Evolutionary conservation across 1,140 invertebrate genomes (phyloP).

Genomic region (Glossosoma conforme): DNA sequence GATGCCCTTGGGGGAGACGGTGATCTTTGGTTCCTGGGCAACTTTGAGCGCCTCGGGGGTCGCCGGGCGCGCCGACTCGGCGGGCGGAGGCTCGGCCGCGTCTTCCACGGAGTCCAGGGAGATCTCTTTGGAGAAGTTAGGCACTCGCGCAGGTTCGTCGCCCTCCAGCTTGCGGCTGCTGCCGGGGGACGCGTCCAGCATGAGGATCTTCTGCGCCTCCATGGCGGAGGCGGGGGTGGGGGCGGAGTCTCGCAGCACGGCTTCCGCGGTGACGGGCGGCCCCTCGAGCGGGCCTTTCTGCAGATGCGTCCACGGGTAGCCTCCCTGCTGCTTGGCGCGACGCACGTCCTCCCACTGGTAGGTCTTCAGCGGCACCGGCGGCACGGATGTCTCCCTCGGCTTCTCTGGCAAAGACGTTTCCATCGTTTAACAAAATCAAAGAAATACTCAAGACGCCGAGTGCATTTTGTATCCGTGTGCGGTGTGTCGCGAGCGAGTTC

Average conservation of each 20-base stretch:
- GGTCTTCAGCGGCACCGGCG: slow-evolving; percentile 59
- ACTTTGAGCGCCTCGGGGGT: slow-evolving; percentile 28
- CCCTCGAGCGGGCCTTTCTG: slow-evolving; percentile 51
- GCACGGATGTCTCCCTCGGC: slow-evolving; percentile 30
- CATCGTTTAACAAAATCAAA: slow-evolving; percentile 16
- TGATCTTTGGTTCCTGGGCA: slow-evolving; percentile 35
- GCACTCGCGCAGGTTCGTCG: slow-evolving; percentile 45
- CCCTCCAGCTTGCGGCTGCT: slow-evolving; percentile 45
- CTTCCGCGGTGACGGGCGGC: slow-evolving; percentile 49
- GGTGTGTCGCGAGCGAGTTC: too few relatives aligned
- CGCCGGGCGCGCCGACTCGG: slow-evolving; percentile 30
- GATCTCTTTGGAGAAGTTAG: slow-evolving; percentile 49
- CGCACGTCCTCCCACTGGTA: slow-evolving; percentile 69
- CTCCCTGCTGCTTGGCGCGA: slow-evolving; percentile 54
- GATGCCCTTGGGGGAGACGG: slow-evolving; percentile 46
- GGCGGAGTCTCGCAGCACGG: slow-evolving; percentile 42
- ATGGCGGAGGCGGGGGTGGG: slow-evolving; percentile 36
- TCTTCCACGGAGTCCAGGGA: slow-evolving; percentile 47
- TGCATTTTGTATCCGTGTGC: too few relatives aligned
- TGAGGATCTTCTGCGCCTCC: slow-evolving; percentile 41
- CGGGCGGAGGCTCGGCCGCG: slow-evolving; percentile 30
- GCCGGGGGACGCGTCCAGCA: slow-evolving; percentile 47
- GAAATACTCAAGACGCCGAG: not conserved
- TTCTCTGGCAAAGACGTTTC: slow-evolving; percentile 27
- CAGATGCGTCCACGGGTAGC: slow-evolving; percentile 67